phyloP scores from a whole-genome alignment of 2,797 vertebrate species.

The Catamblyrhynchus diadema region DNA sequence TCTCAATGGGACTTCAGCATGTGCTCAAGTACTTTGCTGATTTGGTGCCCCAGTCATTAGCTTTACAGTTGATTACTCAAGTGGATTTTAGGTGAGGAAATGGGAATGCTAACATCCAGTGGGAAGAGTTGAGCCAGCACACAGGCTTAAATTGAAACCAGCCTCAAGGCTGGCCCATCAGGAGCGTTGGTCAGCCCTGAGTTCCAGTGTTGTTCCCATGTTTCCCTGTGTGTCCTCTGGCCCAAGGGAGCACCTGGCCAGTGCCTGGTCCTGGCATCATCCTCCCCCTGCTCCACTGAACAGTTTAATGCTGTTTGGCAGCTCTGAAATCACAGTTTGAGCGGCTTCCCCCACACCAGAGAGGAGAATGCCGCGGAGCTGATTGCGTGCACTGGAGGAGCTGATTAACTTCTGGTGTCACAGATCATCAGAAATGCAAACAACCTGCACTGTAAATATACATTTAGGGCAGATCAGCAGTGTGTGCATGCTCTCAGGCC shows the following conservation, averaged over 20 bases:
- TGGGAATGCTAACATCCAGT: background rate
- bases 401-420: background rate
- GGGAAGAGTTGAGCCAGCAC: background rate
- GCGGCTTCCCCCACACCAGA: background rate
- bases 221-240: rapidly evolving
- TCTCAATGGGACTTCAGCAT: conserved; percentile 24
- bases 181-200: rapidly evolving
- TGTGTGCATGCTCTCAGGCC: background rate
- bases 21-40: conserved; percentile 35
- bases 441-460: conserved; percentile 1
- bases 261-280: background rate
- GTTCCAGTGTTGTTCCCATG: rapidly evolving
- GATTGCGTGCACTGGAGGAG: background rate
- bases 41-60: conserved; percentile 11
- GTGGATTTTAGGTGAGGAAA: conserved; percentile 21
- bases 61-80: conserved; percentile 54
- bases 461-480: background rate
- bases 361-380: background rate
- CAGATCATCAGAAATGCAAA: conserved; percentile 56
- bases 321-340: background rate
- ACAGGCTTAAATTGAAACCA: background rate
- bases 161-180: background rate
- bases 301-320: background rate
- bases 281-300: background rate
- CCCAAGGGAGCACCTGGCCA: background rate